These are phyloP conservation scores for Prunella strophiata DNA, from an alignment of 2,797 vertebrate genomes.

Conservation along the genomic window DNA sequence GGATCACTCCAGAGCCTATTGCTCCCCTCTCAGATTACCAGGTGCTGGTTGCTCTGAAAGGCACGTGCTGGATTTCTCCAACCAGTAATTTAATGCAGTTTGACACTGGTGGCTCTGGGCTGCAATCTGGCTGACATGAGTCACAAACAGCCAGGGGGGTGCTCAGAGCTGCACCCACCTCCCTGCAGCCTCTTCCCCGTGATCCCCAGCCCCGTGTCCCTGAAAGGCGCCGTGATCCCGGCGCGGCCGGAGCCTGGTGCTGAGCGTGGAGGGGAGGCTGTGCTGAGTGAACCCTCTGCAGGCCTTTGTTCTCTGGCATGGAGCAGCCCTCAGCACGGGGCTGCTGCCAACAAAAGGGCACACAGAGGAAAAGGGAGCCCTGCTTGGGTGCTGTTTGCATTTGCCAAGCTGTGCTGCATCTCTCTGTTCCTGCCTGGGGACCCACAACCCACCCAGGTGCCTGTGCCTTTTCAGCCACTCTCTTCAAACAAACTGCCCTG, in stretches of 20 bases:
- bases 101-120: background rate
- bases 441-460: background rate
- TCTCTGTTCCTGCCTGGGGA: background rate
- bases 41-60: background rate
- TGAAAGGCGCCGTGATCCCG: background rate
- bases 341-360: background rate
- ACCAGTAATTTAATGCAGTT: background rate
- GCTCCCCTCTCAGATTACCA: background rate
- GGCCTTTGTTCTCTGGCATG: background rate
- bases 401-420: background rate
- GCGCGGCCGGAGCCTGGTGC: background rate
- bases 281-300: background rate
- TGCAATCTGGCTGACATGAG: accelerated
- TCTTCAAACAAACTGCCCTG: background rate
- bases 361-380: background rate
- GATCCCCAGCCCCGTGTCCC: background rate
- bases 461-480: background rate
- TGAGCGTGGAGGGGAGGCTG: background rate
- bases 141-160: background rate
- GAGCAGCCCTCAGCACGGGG: accelerated
- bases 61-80: accelerated
- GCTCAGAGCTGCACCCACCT: background rate
- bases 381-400: background rate
- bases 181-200: background rate
- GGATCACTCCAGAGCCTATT: accelerated